Percentiles rank a stretch among this genome's conserved stretches.
Conservation (phyloP, 2,113 vertebrate genomes). For the Pelecanus crispus region DNA sequence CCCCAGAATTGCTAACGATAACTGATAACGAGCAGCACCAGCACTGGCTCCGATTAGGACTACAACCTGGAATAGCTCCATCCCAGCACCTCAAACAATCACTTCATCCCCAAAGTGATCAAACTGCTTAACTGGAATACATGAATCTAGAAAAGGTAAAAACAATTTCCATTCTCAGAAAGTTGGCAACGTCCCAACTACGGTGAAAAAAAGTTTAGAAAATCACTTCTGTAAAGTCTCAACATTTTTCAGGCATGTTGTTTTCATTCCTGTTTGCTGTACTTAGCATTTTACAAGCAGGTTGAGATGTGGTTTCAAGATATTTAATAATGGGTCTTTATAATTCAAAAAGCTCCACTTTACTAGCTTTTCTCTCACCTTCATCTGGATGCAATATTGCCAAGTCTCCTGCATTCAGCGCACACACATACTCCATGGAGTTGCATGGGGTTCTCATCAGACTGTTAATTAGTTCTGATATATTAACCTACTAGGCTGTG, state of each 20-base stretch:
- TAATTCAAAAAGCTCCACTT: not conserved
- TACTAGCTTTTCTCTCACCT: not conserved
- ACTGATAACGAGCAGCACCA: not conserved
- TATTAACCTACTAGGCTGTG: not conserved
- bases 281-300: not conserved
- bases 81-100: not conserved
- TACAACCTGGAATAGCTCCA: not conserved
- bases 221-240: not conserved
- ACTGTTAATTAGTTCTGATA: slow-evolving; percentile 25
- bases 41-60: not conserved
- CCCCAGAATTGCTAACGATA: fast-evolving
- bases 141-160: not conserved
- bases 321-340: not conserved
- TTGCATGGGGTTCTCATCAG: not conserved
- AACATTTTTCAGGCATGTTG: not conserved
- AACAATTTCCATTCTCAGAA: not conserved
- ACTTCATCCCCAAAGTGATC: not conserved
- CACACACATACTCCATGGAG: not conserved
- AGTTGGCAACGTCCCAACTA: not conserved
- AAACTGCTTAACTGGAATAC: not conserved
- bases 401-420: not conserved
- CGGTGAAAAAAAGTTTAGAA: fast-evolving
- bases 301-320: not conserved
- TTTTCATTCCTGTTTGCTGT: not conserved
- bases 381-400: not conserved